Evolutionary conservation across 2,888 invertebrate species (phyloP), one percentile per base, ranked within the genome.

Genomic region (Phyllotreta striolata): DNA sequence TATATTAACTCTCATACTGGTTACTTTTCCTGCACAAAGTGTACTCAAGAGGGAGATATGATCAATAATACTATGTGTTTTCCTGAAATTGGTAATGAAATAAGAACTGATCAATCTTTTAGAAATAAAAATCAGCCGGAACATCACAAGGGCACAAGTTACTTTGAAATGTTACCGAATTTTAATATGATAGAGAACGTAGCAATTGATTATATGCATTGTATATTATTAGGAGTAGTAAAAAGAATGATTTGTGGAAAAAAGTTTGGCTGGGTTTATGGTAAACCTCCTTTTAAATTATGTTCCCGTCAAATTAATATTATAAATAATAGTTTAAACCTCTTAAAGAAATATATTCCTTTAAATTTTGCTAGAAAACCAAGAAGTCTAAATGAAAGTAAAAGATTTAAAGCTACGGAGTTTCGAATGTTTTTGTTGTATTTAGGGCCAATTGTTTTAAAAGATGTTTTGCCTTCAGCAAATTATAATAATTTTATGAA

Each of bases 381-480:
- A 14, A 7, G 59, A 39, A 51, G 9, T 24, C 39, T 49, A 7
- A 8, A 51, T 49, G 51, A 59, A 35, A 7, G 49, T 40, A 51
- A 51, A n/a, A 49, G 59, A 14, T 59, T 14, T 34, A 59, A 59
- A 40, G 59, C 59, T n/a, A 49, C 59, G 6, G 59, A 60, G 35
- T 52, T 60, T 41, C 51, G 59, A 34, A 41, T 43, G 43, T 12
- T 57, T 46, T 9, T 57, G 34, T 10, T 57, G 8, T 57, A 57
- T 46, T 62, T 64, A 37, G 75, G 73, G 10, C 64, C 69, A 6
- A 62, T 76, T 8, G 69, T 69, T 35, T 67, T 74, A 14, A 66
- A 69, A 66, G 62, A 63, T 46, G 52, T 70, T 59, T 59, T 70
- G 41, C 47, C 62, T 52, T 55, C 64, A 60, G 46, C 64, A 13